phyloP scores from a whole-genome alignment of 2,113 vertebrate genomes.

The Tragelaphus strepsiceros region DNA sequence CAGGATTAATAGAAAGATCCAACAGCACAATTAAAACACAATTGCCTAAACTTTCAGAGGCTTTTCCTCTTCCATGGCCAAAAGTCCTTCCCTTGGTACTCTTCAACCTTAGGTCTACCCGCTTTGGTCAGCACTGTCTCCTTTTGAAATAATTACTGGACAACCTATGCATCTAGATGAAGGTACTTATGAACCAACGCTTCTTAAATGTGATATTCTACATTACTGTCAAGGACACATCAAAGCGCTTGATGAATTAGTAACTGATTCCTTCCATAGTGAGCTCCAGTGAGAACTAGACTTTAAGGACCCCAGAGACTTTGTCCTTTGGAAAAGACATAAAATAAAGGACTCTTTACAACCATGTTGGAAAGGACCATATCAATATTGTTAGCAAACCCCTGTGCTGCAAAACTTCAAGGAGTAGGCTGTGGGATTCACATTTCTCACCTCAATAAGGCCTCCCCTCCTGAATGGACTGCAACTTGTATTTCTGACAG shows the following conservation, averaged over 20 bases:
- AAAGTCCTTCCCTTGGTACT: not conserved
- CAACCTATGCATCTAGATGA: not conserved
- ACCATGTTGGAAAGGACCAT: not conserved
- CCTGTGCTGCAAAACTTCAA: not conserved
- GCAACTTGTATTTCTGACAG: not conserved
- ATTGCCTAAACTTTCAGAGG: too few species aligned
- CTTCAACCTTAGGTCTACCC: not conserved
- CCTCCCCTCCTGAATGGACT: not conserved
- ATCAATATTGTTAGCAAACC: not conserved
- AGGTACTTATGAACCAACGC: not conserved
- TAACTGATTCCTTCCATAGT: not conserved
- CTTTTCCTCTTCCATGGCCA: too few species aligned
- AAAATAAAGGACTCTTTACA: not conserved
- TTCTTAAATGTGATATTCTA: not conserved
- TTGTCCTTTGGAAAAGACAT: not conserved
- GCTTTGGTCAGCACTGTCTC: not conserved
- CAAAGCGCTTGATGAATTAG: fast-evolving
- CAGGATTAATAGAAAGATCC: not conserved
- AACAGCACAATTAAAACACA: not conserved
- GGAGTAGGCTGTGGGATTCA: not conserved
- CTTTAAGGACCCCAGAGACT: not conserved
- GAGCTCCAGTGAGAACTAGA: not conserved
- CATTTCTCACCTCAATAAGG: not conserved
- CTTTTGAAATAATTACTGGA: not conserved
- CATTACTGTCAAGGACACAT: not conserved